Conservation (phyloP, 1,140 invertebrate genomes). For the Acromyrmex echinatior region DNA sequence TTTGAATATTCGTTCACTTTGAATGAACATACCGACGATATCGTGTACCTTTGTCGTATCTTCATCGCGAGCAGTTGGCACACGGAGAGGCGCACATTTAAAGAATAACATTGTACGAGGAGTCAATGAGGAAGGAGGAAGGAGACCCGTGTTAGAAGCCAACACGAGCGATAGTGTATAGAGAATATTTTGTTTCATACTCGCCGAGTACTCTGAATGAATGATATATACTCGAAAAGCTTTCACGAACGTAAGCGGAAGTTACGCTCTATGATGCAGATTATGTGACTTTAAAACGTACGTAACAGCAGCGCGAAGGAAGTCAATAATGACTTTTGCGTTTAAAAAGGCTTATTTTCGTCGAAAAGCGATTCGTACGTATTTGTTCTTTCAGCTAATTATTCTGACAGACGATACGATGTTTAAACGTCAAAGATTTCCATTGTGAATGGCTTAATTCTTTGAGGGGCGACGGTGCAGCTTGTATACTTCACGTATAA, state of each 20-base stretch:
- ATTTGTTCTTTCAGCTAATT: constrained; percentile 24
- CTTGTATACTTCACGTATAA: constrained; percentile 32
- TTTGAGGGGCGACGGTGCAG: constrained; percentile 61
- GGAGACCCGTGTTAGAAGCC: background rate
- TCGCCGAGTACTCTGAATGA: constrained; percentile 8
- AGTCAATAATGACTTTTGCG: constrained; percentile 18
- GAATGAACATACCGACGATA: constrained; percentile 15
- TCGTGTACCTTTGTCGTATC: constrained; percentile 31
- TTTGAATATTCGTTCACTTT: constrained; percentile 36
- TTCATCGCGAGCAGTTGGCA: constrained; percentile 39
- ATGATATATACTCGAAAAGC: constrained; percentile 9
- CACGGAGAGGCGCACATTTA: background rate
- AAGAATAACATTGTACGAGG: background rate
- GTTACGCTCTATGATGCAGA: constrained; percentile 42
- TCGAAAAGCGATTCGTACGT: constrained; percentile 27
- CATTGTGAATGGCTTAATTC: constrained; percentile 57
- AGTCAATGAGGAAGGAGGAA: background rate
- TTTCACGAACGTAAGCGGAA: constrained; percentile 33
- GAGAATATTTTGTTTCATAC: constrained; percentile 36
- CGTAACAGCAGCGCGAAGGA: background rate
- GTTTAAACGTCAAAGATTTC: constrained; percentile 24
- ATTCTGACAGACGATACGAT: background rate
- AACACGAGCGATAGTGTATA: constrained; percentile 31
- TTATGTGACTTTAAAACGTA: constrained; percentile 26
- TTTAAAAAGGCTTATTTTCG: constrained; percentile 23